These are phyloP conservation scores for Cosmorhoe ocellata DNA, from an alignment of 2,888 invertebrate species.

Conservation along the genomic window DNA sequence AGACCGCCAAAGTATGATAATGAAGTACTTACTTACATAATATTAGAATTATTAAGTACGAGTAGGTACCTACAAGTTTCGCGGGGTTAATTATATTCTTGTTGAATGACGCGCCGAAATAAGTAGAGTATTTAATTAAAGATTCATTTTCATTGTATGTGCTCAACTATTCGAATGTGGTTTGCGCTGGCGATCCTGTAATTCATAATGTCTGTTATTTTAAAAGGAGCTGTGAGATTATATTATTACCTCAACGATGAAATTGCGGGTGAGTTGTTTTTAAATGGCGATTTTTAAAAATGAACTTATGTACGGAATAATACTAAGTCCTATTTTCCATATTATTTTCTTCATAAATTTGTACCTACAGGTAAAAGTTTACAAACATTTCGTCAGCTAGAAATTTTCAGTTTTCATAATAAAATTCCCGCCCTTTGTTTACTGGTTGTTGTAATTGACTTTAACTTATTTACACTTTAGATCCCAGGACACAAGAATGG, in stretches of 20 bases:
- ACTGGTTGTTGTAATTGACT: no score
- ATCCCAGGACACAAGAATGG: slow-evolving; percentile 85
- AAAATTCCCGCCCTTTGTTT: no score
- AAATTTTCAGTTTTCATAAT: no score
- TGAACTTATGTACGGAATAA: no score
- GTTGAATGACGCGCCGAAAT: slow-evolving; percentile 14
- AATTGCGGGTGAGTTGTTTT: slow-evolving; percentile 55
- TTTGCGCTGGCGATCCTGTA: slow-evolving; percentile 1
- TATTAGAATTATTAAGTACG: no score
- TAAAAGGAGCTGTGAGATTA: slow-evolving; percentile 56
- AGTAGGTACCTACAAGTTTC: not conserved
- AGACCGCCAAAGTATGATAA: no score
- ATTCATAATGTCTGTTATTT: slow-evolving; percentile 64
- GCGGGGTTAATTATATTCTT: slow-evolving; percentile 20
- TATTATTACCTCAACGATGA: slow-evolving; percentile 71
- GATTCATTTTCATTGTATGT: slow-evolving; percentile 13
- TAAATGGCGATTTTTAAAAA: not conserved
- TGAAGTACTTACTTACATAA: no score
- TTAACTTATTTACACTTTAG: slow-evolving; percentile 51
- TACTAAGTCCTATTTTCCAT: no score
- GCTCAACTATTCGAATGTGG: slow-evolving; percentile 9
- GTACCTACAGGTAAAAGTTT: no score
- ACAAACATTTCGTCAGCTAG: no score
- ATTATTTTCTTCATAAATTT: no score
- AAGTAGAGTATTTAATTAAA: not conserved